These are phyloP conservation scores for Xenotilapia flavipinnis DNA, from an alignment of 2,113 vertebrate genomes.

Conservation along the genomic window DNA sequence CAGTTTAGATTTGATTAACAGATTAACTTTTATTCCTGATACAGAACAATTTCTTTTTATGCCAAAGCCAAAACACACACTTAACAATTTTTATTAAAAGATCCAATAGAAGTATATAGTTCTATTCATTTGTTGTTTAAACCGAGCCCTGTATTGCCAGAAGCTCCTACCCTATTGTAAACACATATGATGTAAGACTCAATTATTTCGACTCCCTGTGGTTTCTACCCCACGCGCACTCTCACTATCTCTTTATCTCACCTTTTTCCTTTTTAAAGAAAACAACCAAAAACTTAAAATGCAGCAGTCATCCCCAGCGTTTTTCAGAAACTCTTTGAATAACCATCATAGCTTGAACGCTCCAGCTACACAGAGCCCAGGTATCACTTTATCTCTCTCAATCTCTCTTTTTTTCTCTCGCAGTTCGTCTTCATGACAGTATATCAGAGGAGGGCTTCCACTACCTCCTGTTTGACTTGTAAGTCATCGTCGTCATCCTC, in stretches of 20 bases:
- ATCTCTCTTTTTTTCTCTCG: not conserved
- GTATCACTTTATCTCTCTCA: not conserved
- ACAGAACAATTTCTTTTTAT: not conserved
- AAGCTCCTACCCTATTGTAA: not conserved
- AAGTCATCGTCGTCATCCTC: constrained; percentile 1
- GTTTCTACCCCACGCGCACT: not conserved
- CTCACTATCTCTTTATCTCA: not conserved
- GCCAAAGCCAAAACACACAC: not conserved
- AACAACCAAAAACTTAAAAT: not conserved
- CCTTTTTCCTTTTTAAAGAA: not conserved
- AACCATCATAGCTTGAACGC: not conserved
- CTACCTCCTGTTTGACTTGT: constrained; percentile 67
- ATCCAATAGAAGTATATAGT: not conserved
- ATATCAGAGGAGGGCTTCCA: constrained; percentile 71
- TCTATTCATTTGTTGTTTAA: not conserved
- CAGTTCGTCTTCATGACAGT: constrained; percentile 67
- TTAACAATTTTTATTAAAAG: not conserved
- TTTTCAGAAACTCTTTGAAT: not conserved
- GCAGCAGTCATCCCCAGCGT: not conserved
- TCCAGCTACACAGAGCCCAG: not conserved
- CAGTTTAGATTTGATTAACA: not conserved
- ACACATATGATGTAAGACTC: not conserved
- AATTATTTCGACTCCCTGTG: not conserved
- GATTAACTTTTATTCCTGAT: not conserved
- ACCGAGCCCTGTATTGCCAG: not conserved